Base-by-base conservation (phyloP, 2,113 vertebrate species). In the Hyperoodon ampullatus region DNA sequence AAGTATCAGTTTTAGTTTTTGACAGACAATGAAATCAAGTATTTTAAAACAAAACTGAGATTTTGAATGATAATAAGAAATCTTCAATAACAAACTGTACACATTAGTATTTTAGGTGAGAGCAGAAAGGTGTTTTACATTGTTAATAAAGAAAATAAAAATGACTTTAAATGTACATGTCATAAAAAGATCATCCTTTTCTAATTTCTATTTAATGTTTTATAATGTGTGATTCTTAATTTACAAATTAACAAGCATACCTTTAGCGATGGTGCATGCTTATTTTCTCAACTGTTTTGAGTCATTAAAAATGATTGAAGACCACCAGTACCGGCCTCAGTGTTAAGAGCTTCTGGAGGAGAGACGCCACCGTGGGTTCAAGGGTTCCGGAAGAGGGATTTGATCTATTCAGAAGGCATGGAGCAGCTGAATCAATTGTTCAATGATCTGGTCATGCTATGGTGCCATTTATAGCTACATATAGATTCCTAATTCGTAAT, bases 401-500 rank as follows among this genome's bases (percentile, higher is more conserved):
- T 70, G 86, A 94, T 97, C 83, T 72, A 63, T 92, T 92, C 75
- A 55, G 90, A 95, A 95, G 71, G 78, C 89, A 44, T 21, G 78
- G 78, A 83, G 75, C 30, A 87, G 96, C 92, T 16, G 78, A 93
- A 84, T 95, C 87, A 83, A 92, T 96, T 93, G 94, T 65, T 97
- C 94, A 95, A 94, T 95, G 94, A 92, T 97, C 95, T 97, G 78
- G 58, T 95, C 84, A 72, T 84, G 83, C 96, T 81, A 63, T 87
- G 90, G 68, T 81, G 19, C 92, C 94, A 8, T 88, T 96, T 96
- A 95, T 66, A 96, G 94, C 83, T 90, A 88, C 60, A 80, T 88
- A 90, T 44, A 93, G 96, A 97, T 95, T 96, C 78, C 90, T 72
- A 71, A 97, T 97, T 97, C 47, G 2, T 95, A 94, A 96, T 95